Conservation (phyloP, 2,888 invertebrate genomes). For the Ashinkailepas kermadecensis region DNA sequence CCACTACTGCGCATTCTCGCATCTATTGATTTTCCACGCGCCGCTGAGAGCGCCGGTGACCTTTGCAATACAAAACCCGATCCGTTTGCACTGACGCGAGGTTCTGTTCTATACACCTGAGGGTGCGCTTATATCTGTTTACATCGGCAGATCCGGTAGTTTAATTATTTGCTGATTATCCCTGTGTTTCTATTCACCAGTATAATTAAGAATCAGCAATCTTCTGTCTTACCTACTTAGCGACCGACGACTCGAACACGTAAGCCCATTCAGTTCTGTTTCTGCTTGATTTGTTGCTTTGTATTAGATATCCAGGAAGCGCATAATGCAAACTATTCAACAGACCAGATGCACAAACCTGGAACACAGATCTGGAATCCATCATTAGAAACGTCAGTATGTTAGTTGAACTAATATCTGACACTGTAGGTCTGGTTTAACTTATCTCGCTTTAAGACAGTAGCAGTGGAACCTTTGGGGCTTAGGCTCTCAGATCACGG, state of each 20-base stretch:
- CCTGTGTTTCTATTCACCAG: not conserved
- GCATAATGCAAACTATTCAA: no score
- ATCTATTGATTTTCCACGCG: slow-evolving; percentile 4
- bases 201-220: not conserved
- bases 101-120: not conserved
- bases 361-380: no score
- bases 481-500: no score
- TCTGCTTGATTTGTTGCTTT: not conserved
- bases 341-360: no score
- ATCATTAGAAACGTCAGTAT: no score
- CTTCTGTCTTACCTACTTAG: not conserved
- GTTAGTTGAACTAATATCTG: no score
- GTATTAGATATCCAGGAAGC: not conserved
- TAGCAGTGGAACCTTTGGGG: no score
- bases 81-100: not conserved
- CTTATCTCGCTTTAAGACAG: no score
- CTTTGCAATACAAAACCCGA: not conserved
- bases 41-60: not conserved
- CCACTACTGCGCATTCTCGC: not conserved
- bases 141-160: not conserved
- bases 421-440: no score
- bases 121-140: slow-evolving; percentile 6
- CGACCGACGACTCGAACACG: slow-evolving; percentile 6
- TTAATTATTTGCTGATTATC: not conserved
- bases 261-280: not conserved